A percentile compares a stretch with the other conserved stretches of the same genome.
These are phyloP conservation scores for Charadrius vociferus DNA, from an alignment of 2,113 vertebrate genomes.

Conservation along the genomic window DNA sequence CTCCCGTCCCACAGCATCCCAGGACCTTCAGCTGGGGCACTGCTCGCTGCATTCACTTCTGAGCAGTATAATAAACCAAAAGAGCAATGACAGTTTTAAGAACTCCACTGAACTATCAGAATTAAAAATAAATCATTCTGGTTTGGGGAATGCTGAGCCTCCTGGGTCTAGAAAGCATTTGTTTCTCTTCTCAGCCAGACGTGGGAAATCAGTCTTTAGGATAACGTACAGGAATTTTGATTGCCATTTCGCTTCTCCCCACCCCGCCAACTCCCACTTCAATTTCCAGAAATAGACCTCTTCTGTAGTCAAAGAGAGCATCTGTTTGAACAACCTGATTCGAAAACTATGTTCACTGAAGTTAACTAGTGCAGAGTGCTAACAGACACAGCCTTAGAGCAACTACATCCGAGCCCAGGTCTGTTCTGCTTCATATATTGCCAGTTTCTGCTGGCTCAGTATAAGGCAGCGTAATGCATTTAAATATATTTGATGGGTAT, in stretches of 20 bases:
- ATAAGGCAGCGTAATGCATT: background rate
- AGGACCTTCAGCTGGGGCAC: background rate
- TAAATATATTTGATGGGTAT: background rate
- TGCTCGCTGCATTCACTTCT: background rate
- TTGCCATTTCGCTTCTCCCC: background rate
- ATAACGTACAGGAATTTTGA: conserved; percentile 13
- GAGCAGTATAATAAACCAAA: background rate
- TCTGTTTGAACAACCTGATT: background rate
- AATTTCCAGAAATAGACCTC: conserved; percentile 47
- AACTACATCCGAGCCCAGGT: background rate
- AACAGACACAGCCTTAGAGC: background rate
- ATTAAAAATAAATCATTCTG: conserved; percentile 50
- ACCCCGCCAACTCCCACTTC: conserved; percentile 23
- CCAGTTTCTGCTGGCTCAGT: background rate
- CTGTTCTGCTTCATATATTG: background rate
- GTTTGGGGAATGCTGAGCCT: background rate
- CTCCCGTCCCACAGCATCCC: background rate
- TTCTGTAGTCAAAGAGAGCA: background rate
- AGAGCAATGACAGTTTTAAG: too few relatives aligned
- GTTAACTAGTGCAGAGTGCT: background rate
- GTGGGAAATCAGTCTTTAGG: conserved; percentile 45
- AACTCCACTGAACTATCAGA: background rate
- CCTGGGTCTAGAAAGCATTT: conserved; percentile 47
- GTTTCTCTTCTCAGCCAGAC: conserved; percentile 36
- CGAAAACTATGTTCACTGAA: background rate